Evolutionary conservation across 23 tunicate genomes (phyloP), one percentile per base, ranked within the genome.

Genomic region (Aplidium turbinatum): DNA sequence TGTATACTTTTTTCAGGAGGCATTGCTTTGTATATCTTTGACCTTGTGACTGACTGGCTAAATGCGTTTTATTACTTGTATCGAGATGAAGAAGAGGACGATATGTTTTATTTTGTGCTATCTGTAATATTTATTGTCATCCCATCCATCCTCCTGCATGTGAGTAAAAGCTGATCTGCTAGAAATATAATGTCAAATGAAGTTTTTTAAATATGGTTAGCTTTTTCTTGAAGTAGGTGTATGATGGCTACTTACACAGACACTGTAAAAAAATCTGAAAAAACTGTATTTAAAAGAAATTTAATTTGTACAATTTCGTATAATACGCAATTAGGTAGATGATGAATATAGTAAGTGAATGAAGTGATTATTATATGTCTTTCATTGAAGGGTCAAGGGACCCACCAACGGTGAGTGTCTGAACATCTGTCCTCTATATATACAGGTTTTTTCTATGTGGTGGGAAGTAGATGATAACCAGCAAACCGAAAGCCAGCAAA

Each of bases 401-500:
- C n/a, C n/a, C n/a, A n/a, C n/a, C n/a, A n/a, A n/a, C n/a, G n/a
- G n/a, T n/a, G n/a, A n/a, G n/a, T n/a, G n/a, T n/a, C n/a, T n/a
- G n/a, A n/a, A n/a, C n/a, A n/a, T n/a, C n/a, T n/a, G n/a, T n/a
- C n/a, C n/a, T n/a, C n/a, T n/a, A n/a, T n/a, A 26, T 38, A 46
- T 70, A 21, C 29, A 70, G 76, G 35, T 24, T 70, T 70, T 70
- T 47, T 70, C 76, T 4, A 36, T 29, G 4, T 70, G 76, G 57
- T 70, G 76, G 76, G 76, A 70, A 30, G 23, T 70, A 7, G 76
- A 47, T 46, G 76, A 70, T 26, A 47, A 47, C 28, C 76, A 28
- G 38, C 35, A 47, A 6, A 47, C 47, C 3, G 25, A 47, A 70
- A 48, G 21, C 31, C 47, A 70, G 11, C 34, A 28, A 27, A 28